Percentiles rank a stretch among this genome's conserved stretches.
These are phyloP conservation scores for Poecilia latipinna DNA, from an alignment of 2,113 vertebrate species.

Conservation along the genomic window DNA sequence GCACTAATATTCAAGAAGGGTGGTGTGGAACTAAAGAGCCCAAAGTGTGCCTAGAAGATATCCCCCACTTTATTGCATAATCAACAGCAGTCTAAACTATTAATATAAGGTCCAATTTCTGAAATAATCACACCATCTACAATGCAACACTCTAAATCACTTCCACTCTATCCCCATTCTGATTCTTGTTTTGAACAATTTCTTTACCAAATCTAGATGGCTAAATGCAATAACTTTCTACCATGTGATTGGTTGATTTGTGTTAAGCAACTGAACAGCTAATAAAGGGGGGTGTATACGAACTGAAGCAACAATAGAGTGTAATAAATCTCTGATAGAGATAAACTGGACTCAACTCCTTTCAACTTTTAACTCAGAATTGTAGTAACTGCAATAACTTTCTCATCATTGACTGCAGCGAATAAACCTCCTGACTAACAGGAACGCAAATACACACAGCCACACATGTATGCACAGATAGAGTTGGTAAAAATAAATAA, in stretches of 20 bases:
- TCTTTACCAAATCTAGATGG: too few species aligned
- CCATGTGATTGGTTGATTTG: too few species aligned
- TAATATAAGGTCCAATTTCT: neutral
- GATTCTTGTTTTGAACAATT: too few species aligned
- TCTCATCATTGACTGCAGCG: neutral
- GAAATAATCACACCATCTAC: too few species aligned
- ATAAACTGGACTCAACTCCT: neutral
- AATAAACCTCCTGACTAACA: slow-evolving; percentile 8
- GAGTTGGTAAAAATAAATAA: slow-evolving; percentile 4
- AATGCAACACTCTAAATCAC: too few species aligned
- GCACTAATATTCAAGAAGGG: neutral
- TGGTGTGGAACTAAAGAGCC: neutral
- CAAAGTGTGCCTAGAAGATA: neutral
- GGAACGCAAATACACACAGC: neutral
- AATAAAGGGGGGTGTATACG: neutral
- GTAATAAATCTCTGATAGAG: neutral
- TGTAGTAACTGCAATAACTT: slow-evolving; percentile 1
- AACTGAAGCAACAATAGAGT: neutral
- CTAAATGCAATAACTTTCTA: too few species aligned
- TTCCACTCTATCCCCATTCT: too few species aligned
- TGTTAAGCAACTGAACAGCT: neutral
- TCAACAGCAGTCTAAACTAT: neutral
- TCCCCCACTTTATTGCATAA: neutral
- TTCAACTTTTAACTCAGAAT: neutral
- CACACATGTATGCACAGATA: neutral